Evolutionary conservation across 2,888 invertebrate species (phyloP).

Genomic region (Nysson spinosus): DNA sequence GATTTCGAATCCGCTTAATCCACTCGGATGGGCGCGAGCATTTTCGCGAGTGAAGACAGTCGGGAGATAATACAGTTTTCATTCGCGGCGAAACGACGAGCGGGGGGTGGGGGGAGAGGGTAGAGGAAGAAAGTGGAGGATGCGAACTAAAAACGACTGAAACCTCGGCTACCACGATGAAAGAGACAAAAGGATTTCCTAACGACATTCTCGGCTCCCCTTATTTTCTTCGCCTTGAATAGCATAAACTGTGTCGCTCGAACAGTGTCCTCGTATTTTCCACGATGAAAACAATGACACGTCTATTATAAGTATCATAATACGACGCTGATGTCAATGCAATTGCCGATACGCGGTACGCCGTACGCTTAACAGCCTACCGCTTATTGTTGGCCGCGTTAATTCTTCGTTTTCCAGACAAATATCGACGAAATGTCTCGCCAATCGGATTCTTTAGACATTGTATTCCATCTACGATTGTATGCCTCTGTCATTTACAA

Average conservation of each 20-base stretch:
- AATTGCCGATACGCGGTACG: slow-evolving; percentile 15
- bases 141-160: slow-evolving; percentile 10
- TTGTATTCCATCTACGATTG: no score
- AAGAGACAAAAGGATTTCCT: slow-evolving; percentile 13
- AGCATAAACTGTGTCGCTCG: slow-evolving; percentile 32
- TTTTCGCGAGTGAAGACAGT: slow-evolving; percentile 8
- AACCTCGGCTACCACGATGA: neutral
- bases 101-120: no score
- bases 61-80: slow-evolving; percentile 14
- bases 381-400: slow-evolving; percentile 6
- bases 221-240: slow-evolving; percentile 1
- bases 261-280: neutral
- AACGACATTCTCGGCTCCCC: slow-evolving; percentile 1
- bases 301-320: slow-evolving; percentile 10
- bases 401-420: slow-evolving; percentile 4
- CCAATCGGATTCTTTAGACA: no score
- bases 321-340: slow-evolving; percentile 23
- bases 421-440: neutral
- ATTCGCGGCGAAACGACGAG: no score
- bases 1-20: slow-evolving; percentile 4
- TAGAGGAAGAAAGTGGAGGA: no score
- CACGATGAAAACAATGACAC: slow-evolving; percentile 10
- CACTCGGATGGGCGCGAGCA: neutral
- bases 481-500: no score
- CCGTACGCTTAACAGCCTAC: neutral